Percentiles rank a stretch among this genome's conserved stretches.
Evolutionary conservation across 2,797 vertebrate genomes (phyloP).

Genomic region (Hemibagrus guttatus): DNA sequence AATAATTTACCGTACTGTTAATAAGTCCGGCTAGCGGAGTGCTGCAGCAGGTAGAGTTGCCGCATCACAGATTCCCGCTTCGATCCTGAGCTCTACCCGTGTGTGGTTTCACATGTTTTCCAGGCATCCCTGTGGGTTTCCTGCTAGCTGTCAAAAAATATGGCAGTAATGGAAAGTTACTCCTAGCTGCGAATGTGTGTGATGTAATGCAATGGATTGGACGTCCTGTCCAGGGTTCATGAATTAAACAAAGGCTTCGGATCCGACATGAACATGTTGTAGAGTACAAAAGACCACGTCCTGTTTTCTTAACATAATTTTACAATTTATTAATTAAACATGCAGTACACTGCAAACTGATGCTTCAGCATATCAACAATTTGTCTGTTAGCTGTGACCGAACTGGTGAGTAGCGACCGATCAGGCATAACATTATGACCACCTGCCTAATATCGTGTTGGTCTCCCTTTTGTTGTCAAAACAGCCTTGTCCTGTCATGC

Average conservation of each 20-base stretch:
- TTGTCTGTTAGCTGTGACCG: too few species aligned
- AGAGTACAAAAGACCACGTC: too few species aligned
- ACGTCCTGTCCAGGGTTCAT: background rate
- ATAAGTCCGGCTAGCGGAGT: background rate
- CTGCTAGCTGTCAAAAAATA: background rate
- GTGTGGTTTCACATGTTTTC: background rate
- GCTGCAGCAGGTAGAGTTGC: background rate
- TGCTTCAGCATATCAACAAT: too few species aligned
- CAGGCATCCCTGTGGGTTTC: too few species aligned
- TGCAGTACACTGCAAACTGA: too few species aligned
- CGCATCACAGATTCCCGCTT: background rate
- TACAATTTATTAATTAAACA: too few species aligned
- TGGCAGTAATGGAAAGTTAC: background rate
- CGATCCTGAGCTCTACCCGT: background rate
- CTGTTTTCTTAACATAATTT: background rate
- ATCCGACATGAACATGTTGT: too few species aligned
- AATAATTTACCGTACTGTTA: background rate
- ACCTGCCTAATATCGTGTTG: too few species aligned
- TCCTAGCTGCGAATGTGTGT: background rate
- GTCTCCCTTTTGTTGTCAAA: too few species aligned
- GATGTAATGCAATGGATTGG: background rate
- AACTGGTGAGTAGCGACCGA: too few species aligned
- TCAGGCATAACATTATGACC: too few species aligned
- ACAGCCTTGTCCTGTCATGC: too few species aligned
- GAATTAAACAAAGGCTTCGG: background rate